These are phyloP conservation scores for Cantharis rustica DNA, from an alignment of 2,888 invertebrate species.

Conservation along the genomic window DNA sequence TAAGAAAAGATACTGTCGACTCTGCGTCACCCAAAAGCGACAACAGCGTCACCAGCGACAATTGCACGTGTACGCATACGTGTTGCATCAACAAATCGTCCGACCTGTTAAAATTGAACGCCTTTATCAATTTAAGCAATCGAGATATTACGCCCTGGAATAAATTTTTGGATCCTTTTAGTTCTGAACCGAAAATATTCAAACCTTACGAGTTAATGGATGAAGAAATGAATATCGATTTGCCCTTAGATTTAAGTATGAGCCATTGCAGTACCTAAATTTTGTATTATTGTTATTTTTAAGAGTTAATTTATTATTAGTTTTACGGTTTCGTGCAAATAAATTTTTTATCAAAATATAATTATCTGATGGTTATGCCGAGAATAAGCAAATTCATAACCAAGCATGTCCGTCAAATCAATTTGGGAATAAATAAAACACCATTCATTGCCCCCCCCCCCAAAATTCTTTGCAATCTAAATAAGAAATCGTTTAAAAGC, in stretches of 20 bases:
- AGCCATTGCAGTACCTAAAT: conserved; percentile 52
- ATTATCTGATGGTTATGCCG: background rate
- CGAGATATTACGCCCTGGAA: conserved; percentile 31
- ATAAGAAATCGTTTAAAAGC: background rate
- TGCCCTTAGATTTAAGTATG: conserved; percentile 67
- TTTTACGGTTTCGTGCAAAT: conserved; percentile 7
- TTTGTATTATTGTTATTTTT: conserved; percentile 40
- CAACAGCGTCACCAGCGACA: background rate
- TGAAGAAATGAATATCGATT: conserved; percentile 55
- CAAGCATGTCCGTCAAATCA: no score
- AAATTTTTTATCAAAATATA: background rate
- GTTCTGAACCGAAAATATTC: conserved; percentile 25
- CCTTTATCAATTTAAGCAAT: conserved; percentile 39
- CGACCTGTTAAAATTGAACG: conserved; percentile 42
- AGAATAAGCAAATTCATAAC: background rate
- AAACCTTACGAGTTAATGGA: conserved; percentile 30
- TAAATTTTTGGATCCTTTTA: conserved; percentile 30
- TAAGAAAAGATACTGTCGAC: background rate
- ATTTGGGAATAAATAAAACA: background rate
- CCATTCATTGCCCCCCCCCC: no score
- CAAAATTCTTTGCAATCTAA: no score
- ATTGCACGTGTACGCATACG: conserved; percentile 39
- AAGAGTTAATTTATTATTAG: conserved; percentile 28
- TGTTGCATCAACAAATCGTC: conserved; percentile 37
- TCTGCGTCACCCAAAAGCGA: background rate